phyloP scores from a whole-genome alignment of 2,113 vertebrate species.

The Hucho hucho region DNA sequence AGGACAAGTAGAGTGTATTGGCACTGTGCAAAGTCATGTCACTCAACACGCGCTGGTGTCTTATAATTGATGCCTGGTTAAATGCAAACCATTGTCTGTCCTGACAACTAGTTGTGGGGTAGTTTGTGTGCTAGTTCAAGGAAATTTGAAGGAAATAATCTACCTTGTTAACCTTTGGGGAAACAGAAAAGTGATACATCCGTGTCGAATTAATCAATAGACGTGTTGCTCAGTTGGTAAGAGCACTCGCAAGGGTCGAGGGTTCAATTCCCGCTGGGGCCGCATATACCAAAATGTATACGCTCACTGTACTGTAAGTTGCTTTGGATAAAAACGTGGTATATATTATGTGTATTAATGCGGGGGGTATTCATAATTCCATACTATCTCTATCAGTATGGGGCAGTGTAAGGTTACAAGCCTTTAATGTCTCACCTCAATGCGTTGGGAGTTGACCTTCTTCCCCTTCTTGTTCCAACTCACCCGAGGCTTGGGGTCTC shows the following conservation, averaged over 20 bases:
- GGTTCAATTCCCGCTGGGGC: too few relatives aligned
- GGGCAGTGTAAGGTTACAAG: not conserved
- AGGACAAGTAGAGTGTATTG: not conserved
- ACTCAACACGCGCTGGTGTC: too few relatives aligned
- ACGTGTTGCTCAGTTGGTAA: not conserved
- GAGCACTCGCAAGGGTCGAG: too few relatives aligned
- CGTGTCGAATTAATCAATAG: not conserved
- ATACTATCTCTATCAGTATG: not conserved
- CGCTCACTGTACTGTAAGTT: too few relatives aligned
- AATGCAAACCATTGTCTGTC: too few relatives aligned
- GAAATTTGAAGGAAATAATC: not conserved
- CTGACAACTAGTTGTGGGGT: not conserved
- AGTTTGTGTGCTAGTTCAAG: not conserved
- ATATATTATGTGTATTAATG: too few relatives aligned
- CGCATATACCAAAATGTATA: too few relatives aligned
- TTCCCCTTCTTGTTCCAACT: conserved; percentile 99
- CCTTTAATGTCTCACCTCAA: conserved; percentile 81
- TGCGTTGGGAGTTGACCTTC: conserved; percentile 95
- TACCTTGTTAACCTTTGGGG: not conserved
- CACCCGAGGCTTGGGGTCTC: conserved; percentile 92
- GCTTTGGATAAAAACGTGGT: not conserved
- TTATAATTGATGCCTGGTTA: too few relatives aligned
- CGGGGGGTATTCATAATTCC: not conserved
- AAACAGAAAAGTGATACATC: not conserved
- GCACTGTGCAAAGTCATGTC: too few relatives aligned